Conservation (phyloP, 30 jellyfish, hydroid and myxozoan genomes). For the Aurelia aurita complex sp. Pacific region DNA sequence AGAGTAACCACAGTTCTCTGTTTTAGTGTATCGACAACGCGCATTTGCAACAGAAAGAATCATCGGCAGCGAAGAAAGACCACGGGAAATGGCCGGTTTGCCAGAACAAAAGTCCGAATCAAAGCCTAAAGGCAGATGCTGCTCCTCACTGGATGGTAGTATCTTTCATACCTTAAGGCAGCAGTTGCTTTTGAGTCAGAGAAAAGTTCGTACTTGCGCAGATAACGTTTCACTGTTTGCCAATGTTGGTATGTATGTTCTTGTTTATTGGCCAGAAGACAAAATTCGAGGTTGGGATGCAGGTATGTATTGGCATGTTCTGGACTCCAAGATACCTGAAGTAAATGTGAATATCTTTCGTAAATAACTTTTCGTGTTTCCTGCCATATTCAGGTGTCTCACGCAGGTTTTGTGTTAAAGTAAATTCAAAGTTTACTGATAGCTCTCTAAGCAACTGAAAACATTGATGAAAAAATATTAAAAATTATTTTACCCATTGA, state of each 20-base stretch:
- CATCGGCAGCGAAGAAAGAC: conserved; percentile 1
- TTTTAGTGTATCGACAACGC: conserved; percentile 6
- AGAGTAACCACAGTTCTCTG: not conserved
- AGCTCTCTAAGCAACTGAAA: no score
- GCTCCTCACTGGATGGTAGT: not conserved
- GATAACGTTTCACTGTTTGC: conserved; percentile 2
- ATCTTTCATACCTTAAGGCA: not conserved
- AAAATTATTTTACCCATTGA: no score
- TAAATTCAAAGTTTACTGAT: no score
- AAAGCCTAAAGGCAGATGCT: not conserved
- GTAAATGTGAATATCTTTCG: no score
- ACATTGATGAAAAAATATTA: no score
- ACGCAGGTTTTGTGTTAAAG: no score
- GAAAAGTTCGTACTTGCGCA: not conserved
- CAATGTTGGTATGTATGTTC: conserved; percentile 6
- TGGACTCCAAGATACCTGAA: no score
- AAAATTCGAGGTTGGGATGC: conserved; percentile 14
- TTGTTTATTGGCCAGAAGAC: conserved; percentile 3
- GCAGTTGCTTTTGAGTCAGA: not conserved
- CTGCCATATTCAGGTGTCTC: no score
- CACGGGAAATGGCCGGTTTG: conserved; percentile 3
- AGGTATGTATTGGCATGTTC: not conserved
- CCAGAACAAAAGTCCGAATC: not conserved
- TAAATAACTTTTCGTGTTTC: no score
- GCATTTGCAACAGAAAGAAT: not conserved